Base-by-base conservation (phyloP, 1,140 invertebrate genomes). In the Drosophila bifasciata region DNA sequence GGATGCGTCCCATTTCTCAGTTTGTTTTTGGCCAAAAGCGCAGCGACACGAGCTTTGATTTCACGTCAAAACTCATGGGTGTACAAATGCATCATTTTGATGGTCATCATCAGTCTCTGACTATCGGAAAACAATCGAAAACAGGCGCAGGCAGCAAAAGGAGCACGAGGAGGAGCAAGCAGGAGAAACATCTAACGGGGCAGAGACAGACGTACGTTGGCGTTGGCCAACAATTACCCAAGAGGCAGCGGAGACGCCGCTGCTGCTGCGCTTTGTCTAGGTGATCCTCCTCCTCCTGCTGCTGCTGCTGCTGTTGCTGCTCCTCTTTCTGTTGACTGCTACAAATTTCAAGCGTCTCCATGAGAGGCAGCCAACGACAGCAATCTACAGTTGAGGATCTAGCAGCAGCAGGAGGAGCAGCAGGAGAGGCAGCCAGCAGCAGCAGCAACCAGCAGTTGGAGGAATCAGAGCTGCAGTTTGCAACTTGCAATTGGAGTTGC, bases 41-140 rank as follows among this genome's bases (percentile, higher is more conserved):
- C 79, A 74, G 64, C 83, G 74, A 81, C 79, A 75, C 32, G 32
- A 36, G 67, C 66, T 66, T 81, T 89, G 84, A 89, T 89, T 89
- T 89, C 71, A 89, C 79, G 84, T 89, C 84, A 89, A 89, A 89
- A 89, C 79, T 89, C 84, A 84, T 89, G 84, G 84, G 84, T 89
- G 84, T 89, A 89, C 84, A 81, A 89, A 89, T 89, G 84, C 84
- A 89, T 89, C 84, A 89, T 89, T 89, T 81, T 89, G 84, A 89
- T 89, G 84, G 84, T 89, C 84, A 89, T 89, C 84, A 89, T 89
- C 84, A 89, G 84, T 89, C 84, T 89, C 84, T 89, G 84, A 77
- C 84, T 79, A 88, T 88, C 83, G 68, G 72, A 79, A 88, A 88
- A 76, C 84, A 88, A 88, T 83, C 79, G 76, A n/a, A n/a, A n/a